Percentiles rank a stretch among this genome's conserved stretches.
phyloP scores from a whole-genome alignment of 2,888 invertebrate species.

The Eulithis testata region DNA sequence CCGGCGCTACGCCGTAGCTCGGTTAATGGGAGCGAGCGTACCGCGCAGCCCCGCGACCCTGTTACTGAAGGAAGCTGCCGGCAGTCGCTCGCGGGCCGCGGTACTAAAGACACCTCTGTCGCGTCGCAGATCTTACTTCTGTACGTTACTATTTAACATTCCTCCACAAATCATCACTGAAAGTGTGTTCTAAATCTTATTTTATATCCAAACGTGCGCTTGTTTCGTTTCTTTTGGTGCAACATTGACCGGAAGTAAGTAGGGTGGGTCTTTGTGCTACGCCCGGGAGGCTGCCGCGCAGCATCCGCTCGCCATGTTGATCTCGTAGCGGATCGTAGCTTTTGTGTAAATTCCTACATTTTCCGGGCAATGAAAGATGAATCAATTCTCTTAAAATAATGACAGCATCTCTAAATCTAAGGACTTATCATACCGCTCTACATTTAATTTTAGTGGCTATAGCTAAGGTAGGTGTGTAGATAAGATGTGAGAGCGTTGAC shows the following conservation, averaged over 20 bases:
- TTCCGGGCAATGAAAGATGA: conserved; percentile 8
- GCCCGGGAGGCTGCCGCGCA: conserved; percentile 81
- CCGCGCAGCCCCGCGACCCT: conserved; percentile 78
- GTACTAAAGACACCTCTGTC: conserved; percentile 46
- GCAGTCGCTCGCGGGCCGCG: conserved; percentile 81
- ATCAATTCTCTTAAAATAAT: conserved; percentile 14
- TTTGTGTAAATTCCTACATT: conserved; percentile 34
- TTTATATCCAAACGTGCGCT: conserved; percentile 58
- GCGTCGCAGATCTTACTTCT: conserved; percentile 46
- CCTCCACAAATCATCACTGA: conserved; percentile 50
- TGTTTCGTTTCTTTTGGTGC: conserved; percentile 64
- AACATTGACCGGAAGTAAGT: conserved; percentile 58
- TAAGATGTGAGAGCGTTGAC: conserved; percentile 27
- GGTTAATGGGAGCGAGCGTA: conserved; percentile 65
- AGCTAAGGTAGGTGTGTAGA: conserved; percentile 15
- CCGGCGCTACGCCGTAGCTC: conserved; percentile 67
- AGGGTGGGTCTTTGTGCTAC: conserved; percentile 80
- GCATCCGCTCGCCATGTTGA: conserved; percentile 76
- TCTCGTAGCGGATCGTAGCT: conserved; percentile 37
- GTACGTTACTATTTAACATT: conserved; percentile 56
- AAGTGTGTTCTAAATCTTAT: conserved; percentile 44
- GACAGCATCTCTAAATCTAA: conserved; percentile 29
- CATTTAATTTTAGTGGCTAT: conserved; percentile 16
- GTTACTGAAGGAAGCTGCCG: conserved; percentile 66
- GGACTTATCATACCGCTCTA: conserved; percentile 21